Conservation (phyloP, 2,888 invertebrate genomes). For the Spatulosminthurus flaviceps region DNA sequence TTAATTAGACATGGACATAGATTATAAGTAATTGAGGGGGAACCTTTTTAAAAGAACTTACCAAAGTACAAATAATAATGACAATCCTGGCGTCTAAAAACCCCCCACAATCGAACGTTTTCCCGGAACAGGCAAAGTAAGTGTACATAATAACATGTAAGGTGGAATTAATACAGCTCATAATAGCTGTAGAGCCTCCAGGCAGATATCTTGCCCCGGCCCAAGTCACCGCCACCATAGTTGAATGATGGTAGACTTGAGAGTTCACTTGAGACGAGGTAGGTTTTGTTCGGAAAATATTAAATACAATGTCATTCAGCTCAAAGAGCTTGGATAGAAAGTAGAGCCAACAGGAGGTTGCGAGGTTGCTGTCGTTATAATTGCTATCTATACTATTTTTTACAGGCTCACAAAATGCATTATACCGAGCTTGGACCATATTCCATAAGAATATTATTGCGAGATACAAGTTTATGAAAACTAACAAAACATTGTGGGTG, state of each 20-base stretch:
- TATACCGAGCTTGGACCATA: not conserved
- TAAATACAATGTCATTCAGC: slow-evolving; percentile 25
- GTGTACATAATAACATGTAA: slow-evolving; percentile 32
- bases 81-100: not conserved
- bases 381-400: no score
- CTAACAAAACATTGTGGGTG: slow-evolving; percentile 7
- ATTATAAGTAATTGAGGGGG: no score
- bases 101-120: not conserved
- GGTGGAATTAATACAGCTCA: slow-evolving; percentile 32
- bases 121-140: slow-evolving; percentile 11
- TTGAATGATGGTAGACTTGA: slow-evolving; percentile 36
- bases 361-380: slow-evolving; percentile 11
- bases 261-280: slow-evolving; percentile 19
- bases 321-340: slow-evolving; percentile 37
- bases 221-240: slow-evolving; percentile 22
- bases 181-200: slow-evolving; percentile 30
- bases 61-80: not conserved
- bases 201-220: slow-evolving; percentile 33
- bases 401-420: not conserved
- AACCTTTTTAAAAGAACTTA: not conserved
- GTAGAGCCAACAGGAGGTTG: slow-evolving; percentile 21
- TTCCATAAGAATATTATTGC: slow-evolving; percentile 14
- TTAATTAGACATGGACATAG: no score
- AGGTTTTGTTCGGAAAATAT: not conserved
- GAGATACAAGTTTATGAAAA: not conserved